Evolutionary conservation across 2,113 vertebrate genomes (phyloP).

Genomic region (Puffinus mauretanicus): DNA sequence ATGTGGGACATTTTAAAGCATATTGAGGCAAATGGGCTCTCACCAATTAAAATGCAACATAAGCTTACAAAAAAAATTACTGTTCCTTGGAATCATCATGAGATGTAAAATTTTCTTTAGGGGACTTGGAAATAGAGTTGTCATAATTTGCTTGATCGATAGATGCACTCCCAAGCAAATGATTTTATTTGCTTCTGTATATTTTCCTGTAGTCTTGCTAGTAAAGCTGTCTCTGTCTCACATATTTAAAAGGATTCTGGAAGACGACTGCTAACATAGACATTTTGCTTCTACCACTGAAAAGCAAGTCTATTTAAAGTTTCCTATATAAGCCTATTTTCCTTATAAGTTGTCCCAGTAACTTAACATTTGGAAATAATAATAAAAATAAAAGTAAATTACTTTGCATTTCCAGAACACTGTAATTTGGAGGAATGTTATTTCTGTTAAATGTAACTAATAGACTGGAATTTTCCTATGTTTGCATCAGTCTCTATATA

Average conservation of each 20-base stretch:
- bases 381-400: constrained; percentile 62
- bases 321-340: constrained; percentile 70
- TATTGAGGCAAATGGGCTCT: constrained; percentile 49
- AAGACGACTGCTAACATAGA: constrained; percentile 44
- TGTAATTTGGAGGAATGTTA: constrained; percentile 74
- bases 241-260: constrained; percentile 64
- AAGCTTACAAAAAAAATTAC: constrained; percentile 13
- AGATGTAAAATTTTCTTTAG: constrained; percentile 72
- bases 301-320: constrained; percentile 70
- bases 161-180: constrained; percentile 69
- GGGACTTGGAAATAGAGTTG: constrained; percentile 59
- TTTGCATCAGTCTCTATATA: constrained; percentile 68
- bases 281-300: constrained; percentile 61
- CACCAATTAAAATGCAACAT: constrained; percentile 55
- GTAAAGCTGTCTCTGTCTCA: constrained; percentile 63
- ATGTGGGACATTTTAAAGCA: constrained; percentile 27
- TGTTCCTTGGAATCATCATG: constrained; percentile 64
- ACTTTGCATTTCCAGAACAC: constrained; percentile 80
- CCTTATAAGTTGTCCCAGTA: constrained; percentile 68
- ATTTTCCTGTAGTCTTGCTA: constrained; percentile 70
- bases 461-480: constrained; percentile 71
- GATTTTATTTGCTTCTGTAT: constrained; percentile 68
- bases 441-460: constrained; percentile 74
- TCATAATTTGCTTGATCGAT: constrained; percentile 61
- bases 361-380: constrained; percentile 72